A percentile compares a stretch with the other conserved stretches of the same genome.
These are phyloP conservation scores for Terrapene triunguis DNA, from an alignment of 2,113 vertebrate genomes.

Conservation along the genomic window DNA sequence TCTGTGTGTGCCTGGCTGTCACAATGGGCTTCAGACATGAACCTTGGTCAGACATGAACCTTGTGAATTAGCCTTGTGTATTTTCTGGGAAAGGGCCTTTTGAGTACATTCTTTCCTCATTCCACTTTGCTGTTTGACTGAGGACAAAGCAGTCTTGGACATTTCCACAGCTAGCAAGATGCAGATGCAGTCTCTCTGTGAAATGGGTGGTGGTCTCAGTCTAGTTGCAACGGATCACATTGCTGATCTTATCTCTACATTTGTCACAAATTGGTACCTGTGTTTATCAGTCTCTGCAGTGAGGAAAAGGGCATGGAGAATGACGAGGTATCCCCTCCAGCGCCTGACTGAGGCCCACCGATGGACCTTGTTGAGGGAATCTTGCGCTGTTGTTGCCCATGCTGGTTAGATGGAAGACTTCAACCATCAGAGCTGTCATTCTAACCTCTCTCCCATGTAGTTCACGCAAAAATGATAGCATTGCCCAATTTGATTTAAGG, in stretches of 20 bases:
- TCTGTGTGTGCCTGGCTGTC: background rate
- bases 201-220: background rate
- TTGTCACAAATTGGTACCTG: background rate
- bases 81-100: background rate
- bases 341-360: background rate
- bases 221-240: too few relatives aligned
- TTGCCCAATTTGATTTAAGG: background rate
- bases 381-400: accelerated
- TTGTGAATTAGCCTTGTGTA: background rate
- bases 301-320: background rate
- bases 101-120: background rate
- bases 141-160: background rate
- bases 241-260: background rate
- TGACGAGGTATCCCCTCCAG: background rate
- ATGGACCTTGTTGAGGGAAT: background rate
- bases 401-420: background rate
- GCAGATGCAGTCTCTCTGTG: background rate
- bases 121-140: background rate
- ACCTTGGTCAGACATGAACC: background rate
- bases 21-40: background rate
- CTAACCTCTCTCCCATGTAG: background rate
- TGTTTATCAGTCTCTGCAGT: background rate
- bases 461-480: background rate
- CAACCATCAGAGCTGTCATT: background rate
- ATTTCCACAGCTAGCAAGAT: background rate